phyloP scores from a whole-genome alignment of 2,113 vertebrate species.

The Rutilus rutilus region DNA sequence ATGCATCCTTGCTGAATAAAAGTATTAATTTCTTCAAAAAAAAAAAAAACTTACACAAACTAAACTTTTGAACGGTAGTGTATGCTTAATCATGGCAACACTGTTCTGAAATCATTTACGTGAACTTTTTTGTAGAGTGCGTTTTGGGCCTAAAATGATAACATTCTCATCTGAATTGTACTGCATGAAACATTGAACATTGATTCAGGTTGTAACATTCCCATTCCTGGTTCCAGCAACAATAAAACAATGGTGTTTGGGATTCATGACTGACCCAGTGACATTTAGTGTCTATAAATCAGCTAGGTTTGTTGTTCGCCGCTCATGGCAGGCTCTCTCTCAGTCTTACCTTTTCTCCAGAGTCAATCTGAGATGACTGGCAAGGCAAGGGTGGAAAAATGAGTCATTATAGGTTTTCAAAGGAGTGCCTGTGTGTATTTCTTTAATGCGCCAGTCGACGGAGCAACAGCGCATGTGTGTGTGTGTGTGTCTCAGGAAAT shows the following conservation, averaged over 20 bases:
- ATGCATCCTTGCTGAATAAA: background rate
- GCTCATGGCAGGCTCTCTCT: constrained; percentile 23
- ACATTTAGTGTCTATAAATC: constrained; percentile 8
- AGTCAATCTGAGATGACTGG: constrained; percentile 76
- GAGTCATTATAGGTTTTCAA: constrained; percentile 54
- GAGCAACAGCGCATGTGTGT: background rate
- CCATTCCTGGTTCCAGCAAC: background rate
- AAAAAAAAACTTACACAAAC: background rate
- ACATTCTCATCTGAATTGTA: background rate
- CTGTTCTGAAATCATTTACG: background rate
- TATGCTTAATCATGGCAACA: background rate
- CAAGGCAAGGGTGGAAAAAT: constrained; percentile 67
- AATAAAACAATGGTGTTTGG: background rate
- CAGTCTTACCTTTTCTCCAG: constrained; percentile 76
- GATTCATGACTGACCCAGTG: background rate
- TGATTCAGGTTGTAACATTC: background rate
- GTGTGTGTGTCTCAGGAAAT: constrained; percentile 29
- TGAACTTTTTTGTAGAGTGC: background rate
- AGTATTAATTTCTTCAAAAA: background rate
- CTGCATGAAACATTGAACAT: background rate
- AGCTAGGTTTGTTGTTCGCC: background rate
- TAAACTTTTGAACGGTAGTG: background rate
- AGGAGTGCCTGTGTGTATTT: constrained; percentile 13
- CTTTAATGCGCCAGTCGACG: background rate
- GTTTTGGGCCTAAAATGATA: background rate